phyloP scores from a whole-genome alignment of 2,888 invertebrate genomes.

The Tipula helvola region DNA sequence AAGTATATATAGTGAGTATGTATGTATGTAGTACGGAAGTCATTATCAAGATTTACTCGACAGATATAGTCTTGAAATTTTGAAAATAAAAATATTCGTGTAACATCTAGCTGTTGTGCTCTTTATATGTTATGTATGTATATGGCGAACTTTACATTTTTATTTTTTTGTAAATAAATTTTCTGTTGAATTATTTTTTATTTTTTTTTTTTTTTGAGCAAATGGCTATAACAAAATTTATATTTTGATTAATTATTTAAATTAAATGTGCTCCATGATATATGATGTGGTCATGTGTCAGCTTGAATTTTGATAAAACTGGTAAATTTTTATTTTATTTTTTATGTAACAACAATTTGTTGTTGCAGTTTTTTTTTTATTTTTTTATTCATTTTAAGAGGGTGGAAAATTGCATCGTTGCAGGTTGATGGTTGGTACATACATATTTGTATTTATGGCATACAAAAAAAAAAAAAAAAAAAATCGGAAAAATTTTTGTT shows the following conservation, averaged over 20 bases:
- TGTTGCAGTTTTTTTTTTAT: background rate
- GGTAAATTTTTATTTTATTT: background rate
- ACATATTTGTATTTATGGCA: background rate
- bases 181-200: background rate
- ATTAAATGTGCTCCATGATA: constrained; percentile 10
- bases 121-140: background rate
- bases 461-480: background rate
- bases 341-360: background rate
- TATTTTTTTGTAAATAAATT: background rate
- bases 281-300: constrained; percentile 11
- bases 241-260: constrained; percentile 11
- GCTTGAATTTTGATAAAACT: constrained; percentile 9
- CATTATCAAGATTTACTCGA: background rate
- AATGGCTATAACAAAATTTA: constrained; percentile 4
- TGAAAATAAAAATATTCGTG: background rate
- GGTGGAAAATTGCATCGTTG: background rate
- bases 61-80: background rate
- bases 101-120: background rate
- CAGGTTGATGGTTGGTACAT: background rate
- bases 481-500: background rate
- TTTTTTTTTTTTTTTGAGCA: background rate
- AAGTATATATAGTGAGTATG: background rate
- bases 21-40: background rate
- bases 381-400: background rate
- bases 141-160: background rate